Evolutionary conservation across 35 echinoderm and acorn worm genomes (phyloP).

Genomic region (Ophioderma brevispina): DNA sequence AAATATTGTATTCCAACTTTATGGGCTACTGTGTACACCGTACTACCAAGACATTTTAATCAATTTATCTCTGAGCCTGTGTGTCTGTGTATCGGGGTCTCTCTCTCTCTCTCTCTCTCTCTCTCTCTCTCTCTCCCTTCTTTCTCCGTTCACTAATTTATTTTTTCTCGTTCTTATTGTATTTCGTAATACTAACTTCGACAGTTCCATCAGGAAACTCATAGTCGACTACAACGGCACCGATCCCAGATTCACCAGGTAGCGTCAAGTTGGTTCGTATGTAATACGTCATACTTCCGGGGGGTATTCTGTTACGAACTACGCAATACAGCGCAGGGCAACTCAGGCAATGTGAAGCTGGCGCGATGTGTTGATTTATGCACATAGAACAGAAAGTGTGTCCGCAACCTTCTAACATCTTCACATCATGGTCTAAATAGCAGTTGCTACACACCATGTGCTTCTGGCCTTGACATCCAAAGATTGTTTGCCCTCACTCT

Average conservation of each 20-base stretch:
- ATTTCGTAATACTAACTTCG: neutral
- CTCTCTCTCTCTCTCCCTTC: too few species aligned
- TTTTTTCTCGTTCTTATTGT: too few species aligned
- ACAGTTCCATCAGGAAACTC: neutral
- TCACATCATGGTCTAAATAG: neutral
- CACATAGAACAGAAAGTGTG: neutral
- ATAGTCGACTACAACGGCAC: neutral
- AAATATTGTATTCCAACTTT: too few species aligned
- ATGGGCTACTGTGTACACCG: too few species aligned
- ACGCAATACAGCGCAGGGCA: neutral
- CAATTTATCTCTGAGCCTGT: too few species aligned
- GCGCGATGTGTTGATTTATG: neutral
- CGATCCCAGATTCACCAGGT: neutral
- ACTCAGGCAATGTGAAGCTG: neutral
- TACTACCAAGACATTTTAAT: too few species aligned
- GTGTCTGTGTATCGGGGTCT: too few species aligned
- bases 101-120: too few species aligned
- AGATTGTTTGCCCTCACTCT: too few species aligned
- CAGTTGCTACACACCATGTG: neutral
- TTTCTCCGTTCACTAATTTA: too few species aligned
- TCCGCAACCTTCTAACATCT: neutral
- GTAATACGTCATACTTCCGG: neutral
- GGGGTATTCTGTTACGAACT: neutral
- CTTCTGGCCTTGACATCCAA: too few species aligned
- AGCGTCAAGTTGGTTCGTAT: neutral